These are phyloP conservation scores for Cryptus viduatorius DNA, from an alignment of 2,888 invertebrate genomes.

Conservation along the genomic window DNA sequence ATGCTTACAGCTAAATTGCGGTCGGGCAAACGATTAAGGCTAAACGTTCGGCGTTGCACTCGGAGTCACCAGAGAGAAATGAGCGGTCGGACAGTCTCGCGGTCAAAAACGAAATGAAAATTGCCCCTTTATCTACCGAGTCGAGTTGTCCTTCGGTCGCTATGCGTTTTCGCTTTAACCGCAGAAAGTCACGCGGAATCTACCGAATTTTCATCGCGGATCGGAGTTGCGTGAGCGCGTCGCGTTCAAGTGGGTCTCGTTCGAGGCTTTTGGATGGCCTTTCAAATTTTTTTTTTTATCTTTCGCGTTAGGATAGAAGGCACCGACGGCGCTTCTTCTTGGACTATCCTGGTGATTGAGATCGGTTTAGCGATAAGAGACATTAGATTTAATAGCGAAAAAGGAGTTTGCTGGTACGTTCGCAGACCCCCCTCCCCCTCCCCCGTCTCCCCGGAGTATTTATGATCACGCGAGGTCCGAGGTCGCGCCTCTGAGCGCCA, in stretches of 20 bases:
- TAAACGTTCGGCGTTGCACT: conserved; percentile 29
- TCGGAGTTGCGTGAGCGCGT: no score
- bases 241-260: no score
- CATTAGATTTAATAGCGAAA: conserved; percentile 69
- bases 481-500: conserved; percentile 47
- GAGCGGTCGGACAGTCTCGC: conserved; percentile 32
- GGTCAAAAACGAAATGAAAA: conserved; percentile 74
- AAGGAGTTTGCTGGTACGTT: conserved; percentile 55
- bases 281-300: conserved; percentile 1
- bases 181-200: no score
- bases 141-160: background rate
- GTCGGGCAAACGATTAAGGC: conserved; percentile 76
- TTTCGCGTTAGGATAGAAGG: conserved; percentile 10
- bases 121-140: conserved; percentile 57
- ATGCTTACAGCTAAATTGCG: conserved; percentile 78
- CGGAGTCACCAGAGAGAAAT: conserved; percentile 14
- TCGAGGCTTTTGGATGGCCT: background rate
- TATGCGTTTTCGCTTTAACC: conserved; percentile 3
- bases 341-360: conserved; percentile 59
- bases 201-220: no score
- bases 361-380: conserved; percentile 64
- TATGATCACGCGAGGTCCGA: conserved; percentile 68
- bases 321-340: conserved; percentile 20
- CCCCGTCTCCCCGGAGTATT: conserved; percentile 41
- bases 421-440: background rate